Base-by-base conservation (phyloP, 2,797 vertebrate species). In the Ictinia mississippiensis region DNA sequence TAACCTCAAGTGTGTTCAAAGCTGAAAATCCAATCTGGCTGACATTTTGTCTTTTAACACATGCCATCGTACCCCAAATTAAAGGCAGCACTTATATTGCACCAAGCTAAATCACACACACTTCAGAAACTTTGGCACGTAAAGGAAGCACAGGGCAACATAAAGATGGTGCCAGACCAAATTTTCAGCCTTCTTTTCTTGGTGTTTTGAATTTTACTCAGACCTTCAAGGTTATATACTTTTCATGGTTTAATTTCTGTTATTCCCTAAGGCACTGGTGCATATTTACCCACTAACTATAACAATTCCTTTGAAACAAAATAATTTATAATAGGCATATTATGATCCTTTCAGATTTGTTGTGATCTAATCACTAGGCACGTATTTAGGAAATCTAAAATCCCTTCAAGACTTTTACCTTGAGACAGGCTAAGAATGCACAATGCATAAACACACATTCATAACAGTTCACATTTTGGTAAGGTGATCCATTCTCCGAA, bases 31-130 rank as follows among this genome's bases (percentile, higher is more conserved):
- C 84, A 81, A 25, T 86, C 85, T 82, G 53, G 23, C 15, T 96
- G 95, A 90, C 84, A 84, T 94, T 92, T 90, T 84, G 91, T 94
- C 93, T 87, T 89, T 89, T 77, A 96, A 94, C 78, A 92, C 63
- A 20, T 94, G 75, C 65, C 42, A 8, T 82, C 0, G 0, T 82
- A 94, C 62, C 73, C 40, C 79, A 91, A 84, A 93, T 82, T 86
- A 94, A 92, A 95, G 68, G 61, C 82, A 88, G 82, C 28, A 44
- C 16, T 89, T 89, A 85, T 1, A 67, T 67, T 88, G 79, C 72
- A 94, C 37, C 77, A 79, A 66, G 58, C 37, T 72, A 79, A 86
- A 84, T 90, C 83, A 82, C 58, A 81, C 53, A 72, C 45, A 25
- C 55, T 93, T 94, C 0, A 1, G 70, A 91, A 95, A 82, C 42